Conservation (phyloP, 2,888 invertebrate species). For the Panopea generosa region DNA sequence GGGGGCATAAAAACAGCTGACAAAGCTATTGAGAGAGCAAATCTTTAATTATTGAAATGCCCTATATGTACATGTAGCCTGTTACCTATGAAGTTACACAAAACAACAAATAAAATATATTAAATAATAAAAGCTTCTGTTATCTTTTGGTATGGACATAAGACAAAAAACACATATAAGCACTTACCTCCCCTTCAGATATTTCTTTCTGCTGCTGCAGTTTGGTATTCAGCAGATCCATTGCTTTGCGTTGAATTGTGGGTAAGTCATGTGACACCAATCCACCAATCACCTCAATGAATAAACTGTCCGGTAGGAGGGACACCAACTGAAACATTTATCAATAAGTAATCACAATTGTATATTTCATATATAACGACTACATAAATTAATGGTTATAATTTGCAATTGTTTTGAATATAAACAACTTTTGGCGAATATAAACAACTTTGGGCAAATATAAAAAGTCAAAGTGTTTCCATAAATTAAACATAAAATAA, state of each 20-base stretch:
- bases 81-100: no score
- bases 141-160: no score
- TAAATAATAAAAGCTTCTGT: no score
- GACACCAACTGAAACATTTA: slow-evolving; percentile 81
- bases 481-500: no score
- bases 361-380: neutral
- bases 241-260: slow-evolving; percentile 91
- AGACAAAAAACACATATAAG: no score
- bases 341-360: neutral
- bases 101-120: no score
- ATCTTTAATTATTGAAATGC: no score
- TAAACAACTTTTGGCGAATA: neutral
- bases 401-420: neutral
- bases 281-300: slow-evolving; percentile 91
- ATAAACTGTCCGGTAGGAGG: slow-evolving; percentile 91
- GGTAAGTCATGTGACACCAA: slow-evolving; percentile 90
- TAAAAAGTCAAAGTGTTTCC: no score
- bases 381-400: neutral
- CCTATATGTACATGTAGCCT: no score
- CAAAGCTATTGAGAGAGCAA: no score
- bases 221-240: slow-evolving; percentile 94
- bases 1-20: no score
- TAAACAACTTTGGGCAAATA: neutral
- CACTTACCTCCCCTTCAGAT: slow-evolving; percentile 32
- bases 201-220: slow-evolving; percentile 88